Conservation (phyloP, 2,797 vertebrate genomes). For the Enteromius viviparus region DNA sequence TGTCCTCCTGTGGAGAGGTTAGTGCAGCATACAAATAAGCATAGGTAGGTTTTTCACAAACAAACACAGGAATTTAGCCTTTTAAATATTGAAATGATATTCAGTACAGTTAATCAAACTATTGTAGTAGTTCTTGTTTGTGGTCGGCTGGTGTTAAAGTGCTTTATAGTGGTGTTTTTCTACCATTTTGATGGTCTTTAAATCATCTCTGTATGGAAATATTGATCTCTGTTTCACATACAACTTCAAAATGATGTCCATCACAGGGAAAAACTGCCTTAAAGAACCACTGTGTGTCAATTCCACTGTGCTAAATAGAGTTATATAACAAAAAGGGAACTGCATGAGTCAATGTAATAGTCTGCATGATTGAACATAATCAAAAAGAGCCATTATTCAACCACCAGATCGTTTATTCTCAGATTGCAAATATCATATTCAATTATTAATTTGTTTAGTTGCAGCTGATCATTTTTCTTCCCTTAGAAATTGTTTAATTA, state of each 20-base stretch:
- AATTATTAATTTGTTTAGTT: constrained; percentile 46
- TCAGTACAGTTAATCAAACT: background rate
- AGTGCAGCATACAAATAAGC: constrained; percentile 12
- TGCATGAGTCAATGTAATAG: constrained; percentile 17
- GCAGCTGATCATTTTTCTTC: constrained; percentile 1
- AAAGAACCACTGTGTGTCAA: constrained; percentile 13
- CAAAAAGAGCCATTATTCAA: constrained; percentile 43
- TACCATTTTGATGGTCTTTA: constrained; percentile 12
- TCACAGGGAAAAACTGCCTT: background rate
- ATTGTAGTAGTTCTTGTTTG: background rate
- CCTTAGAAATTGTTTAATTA: constrained; percentile 15
- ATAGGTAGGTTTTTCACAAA: background rate
- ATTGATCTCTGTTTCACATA: background rate
- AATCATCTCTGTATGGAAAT: background rate
- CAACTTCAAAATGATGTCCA: constrained; percentile 10
- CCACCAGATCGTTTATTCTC: constrained; percentile 34
- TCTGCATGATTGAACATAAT: constrained; percentile 29
- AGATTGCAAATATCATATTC: constrained; percentile 38
- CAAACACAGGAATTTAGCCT: background rate
- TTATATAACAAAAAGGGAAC: constrained; percentile 25
- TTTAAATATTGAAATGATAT: constrained; percentile 3
- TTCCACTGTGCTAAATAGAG: constrained; percentile 10
- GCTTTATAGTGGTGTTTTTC: background rate
- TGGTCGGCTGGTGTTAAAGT: background rate
- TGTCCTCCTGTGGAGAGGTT: constrained; percentile 3